Base-by-base conservation (phyloP, 2,888 invertebrate genomes). In the Sepioteuthis lessoniana region DNA sequence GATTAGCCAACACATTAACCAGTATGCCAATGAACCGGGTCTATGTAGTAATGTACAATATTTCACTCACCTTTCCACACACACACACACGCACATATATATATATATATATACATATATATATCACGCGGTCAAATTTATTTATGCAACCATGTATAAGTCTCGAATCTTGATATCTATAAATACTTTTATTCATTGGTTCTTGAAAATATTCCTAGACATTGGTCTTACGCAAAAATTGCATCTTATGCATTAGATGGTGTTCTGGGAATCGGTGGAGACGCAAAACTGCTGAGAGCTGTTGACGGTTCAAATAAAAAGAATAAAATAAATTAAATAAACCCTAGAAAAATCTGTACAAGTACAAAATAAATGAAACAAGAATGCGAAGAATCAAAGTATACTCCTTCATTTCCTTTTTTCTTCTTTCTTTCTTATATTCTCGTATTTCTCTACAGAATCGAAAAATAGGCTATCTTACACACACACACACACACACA, bases 51-150 rank as follows among this genome's bases (percentile, higher is more conserved):
- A n/a, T n/a, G n/a, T n/a, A n/a, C n/a, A n/a, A n/a, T n/a, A n/a
- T n/a, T n/a, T n/a, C n/a, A n/a, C n/a, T n/a, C n/a, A n/a, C n/a
- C n/a, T n/a, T n/a, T n/a, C n/a, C n/a, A n/a, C n/a, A n/a, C n/a
- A n/a, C n/a, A 90, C 21, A 90, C 21, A 90, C 21, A 90, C 21
- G 21, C 0, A 90, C 21, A 90, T 90, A 90, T 90, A 90, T 90
- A 90, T 90, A 90, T 90, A 90, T 90, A 90, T 90, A 90, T 90
- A 90, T 90, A 28, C 21, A 28, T 90, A 90, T 90, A 90, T 90
- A 90, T 90, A 90, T 90, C 3, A 47, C 21, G 16, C 60, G 60
- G 10, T 60, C 21, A 91, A 91, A n/a, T 16, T 19, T 8, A 47
- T 35, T 38, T 42, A 47, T 38, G 38, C 38, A 46, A 47, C 47